Base-by-base conservation (phyloP, 2,888 invertebrate species). In the Cerceris rybyensis region DNA sequence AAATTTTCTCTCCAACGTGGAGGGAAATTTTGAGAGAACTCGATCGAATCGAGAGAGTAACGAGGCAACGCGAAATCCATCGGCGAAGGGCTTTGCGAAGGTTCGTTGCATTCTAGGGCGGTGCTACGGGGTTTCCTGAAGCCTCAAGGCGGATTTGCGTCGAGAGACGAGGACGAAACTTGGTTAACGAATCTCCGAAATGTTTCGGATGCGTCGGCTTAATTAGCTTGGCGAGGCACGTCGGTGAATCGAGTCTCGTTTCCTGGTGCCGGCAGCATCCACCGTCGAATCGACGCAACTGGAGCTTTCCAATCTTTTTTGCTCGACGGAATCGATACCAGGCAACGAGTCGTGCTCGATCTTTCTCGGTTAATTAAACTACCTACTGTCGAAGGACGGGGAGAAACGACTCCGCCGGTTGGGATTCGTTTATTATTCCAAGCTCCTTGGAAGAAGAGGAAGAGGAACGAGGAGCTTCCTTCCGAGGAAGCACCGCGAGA, bases 141-240 rank as follows among this genome's bases (percentile, higher is more conserved):
- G 60, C 76, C 70, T 65, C 46, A 55, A 68, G 67, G 71, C 68
- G 75, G 46, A 65, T 49, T n/a, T 57, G 0, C 42, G 39, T 60
- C 9, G 13, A 65, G 17, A 70, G 46, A 49, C n/a, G 57, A 13
- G 42, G 9, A 28, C 28, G 77, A 63, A 82, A 83, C 80, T 82
- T 83, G 70, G 70, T 82, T 82, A 82, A 83, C 82, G 80, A 82
- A 75, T 82, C 82, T 17, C 59, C 67, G 70, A 72, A 80, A 82
- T 82, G 66, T 55, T 66, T 80, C 42, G 67, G 42, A 82, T 82
- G 72, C 68, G 75, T 77, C 49, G 78, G 43, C 70, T 70, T 83
- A 80, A 82, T 83, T 83, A 78, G 72, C 74, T 72, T 72, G 70
- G 70, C 54, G 61, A 82, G 65, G 61, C 68, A 61, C 70, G 65